Conservation (phyloP, 2,113 vertebrate species). For the Formicarius rufipectus region DNA sequence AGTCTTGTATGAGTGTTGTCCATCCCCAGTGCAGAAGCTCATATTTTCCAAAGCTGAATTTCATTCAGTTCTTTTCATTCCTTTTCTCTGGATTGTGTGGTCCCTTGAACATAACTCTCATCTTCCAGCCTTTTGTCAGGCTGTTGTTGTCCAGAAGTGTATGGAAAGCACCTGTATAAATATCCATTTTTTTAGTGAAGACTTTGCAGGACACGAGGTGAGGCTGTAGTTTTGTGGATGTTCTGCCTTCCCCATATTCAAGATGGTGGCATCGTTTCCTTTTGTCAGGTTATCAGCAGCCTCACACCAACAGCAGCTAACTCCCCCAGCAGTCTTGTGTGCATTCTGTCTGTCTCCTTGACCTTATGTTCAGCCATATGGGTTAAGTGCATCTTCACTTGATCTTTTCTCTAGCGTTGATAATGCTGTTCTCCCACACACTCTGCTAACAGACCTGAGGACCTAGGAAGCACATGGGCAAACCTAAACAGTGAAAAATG, state of each 20-base stretch:
- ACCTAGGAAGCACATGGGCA: not conserved
- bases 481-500: not conserved
- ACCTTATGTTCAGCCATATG: not conserved
- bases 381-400: not conserved
- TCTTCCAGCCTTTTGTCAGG: not conserved
- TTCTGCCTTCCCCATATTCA: not conserved
- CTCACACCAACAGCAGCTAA: not conserved
- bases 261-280: not conserved
- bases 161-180: not conserved
- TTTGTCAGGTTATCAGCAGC: not conserved
- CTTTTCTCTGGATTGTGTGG: not conserved
- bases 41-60: not conserved
- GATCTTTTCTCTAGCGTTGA: not conserved
- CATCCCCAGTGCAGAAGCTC: not conserved
- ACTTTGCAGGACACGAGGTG: not conserved
- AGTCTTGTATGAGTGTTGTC: not conserved
- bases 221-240: not conserved
- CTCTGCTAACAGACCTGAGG: not conserved
- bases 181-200: not conserved
- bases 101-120: rapidly evolving
- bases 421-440: not conserved
- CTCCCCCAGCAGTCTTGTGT: rapidly evolving
- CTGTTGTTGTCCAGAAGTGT: rapidly evolving
- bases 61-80: not conserved
- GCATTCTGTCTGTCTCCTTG: not conserved